Evolutionary conservation across 2,113 vertebrate genomes (phyloP), one percentile per base, ranked within the genome.

Genomic region (Hippolais icterina): DNA sequence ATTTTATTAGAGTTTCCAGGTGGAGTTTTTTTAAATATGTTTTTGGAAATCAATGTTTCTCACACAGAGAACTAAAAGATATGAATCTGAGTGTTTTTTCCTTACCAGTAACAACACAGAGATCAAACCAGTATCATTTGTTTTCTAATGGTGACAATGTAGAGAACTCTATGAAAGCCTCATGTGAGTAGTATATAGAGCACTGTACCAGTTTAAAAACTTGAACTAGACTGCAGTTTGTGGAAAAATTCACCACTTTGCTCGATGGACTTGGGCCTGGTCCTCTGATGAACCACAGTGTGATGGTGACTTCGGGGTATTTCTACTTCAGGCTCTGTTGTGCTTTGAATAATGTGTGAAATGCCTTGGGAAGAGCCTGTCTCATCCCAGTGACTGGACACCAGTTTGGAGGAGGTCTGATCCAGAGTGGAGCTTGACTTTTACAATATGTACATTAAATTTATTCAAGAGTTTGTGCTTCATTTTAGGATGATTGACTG

Each of bases 401-500:
- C 0, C 5, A 81, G 19, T 54, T 80, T 77, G 50, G 18, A 90
- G 41, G 46, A 63, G 21, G 15, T 74, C 59, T 68, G 71, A 52
- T 3, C 23, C 27, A 22, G 16, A 76, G 16, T 6, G 5, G 29
- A 87, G 19, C n/a, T 77, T 83, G 46, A 8, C 41, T 93, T 93
- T 50, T 46, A 63, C 2, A 28, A 3, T 46, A 53, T 4, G 8
- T 17, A 39, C 31, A 17, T 83, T 56, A 65, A 19, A 53, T 86
- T 80, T 61, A 28, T 47, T 76, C 52, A 77, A 56, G 17, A 77
- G 49, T 83, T 90, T 69, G 31, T 70, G 15, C 97, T 78, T 90
- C 15, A 14, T 96, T 96, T 75, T 96, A 98, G 98, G 95, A 98
- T 98, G 98, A 98, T 98, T 8, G 98, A 98, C 88, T 98, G 98